A percentile compares a stretch with the other conserved stretches of the same genome.
Evolutionary conservation across 2,113 vertebrate genomes (phyloP).

Genomic region (Ranitomeya variabilis): DNA sequence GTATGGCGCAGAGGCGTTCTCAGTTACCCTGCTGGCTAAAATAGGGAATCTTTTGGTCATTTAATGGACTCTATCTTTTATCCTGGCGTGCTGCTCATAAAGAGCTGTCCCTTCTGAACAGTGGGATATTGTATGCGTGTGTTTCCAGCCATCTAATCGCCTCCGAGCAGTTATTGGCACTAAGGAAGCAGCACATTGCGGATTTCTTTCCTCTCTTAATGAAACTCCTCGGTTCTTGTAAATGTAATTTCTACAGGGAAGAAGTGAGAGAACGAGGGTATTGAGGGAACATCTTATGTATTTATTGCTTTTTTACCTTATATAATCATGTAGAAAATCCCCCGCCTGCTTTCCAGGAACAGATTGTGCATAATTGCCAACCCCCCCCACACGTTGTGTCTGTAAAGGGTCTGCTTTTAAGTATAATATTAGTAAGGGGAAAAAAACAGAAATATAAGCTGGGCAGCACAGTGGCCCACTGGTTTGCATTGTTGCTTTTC

Average conservation of each 20-base stretch:
- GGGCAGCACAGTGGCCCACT: neutral
- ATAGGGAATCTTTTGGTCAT: neutral
- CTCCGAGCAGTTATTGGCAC: neutral
- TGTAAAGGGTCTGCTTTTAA: neutral
- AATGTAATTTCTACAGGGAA: neutral
- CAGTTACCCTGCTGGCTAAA: neutral
- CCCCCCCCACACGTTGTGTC: neutral
- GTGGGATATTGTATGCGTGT: neutral
- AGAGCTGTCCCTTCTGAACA: neutral
- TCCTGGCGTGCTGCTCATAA: neutral
- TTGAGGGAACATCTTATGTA: neutral
- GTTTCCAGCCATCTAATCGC: neutral
- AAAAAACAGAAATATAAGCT: neutral
- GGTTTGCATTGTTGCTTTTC: too few species aligned
- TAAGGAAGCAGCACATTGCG: slow-evolving; percentile 16
- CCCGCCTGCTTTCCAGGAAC: slow-evolving; percentile 15
- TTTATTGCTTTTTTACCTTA: slow-evolving; percentile 21
- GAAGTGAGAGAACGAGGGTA: neutral
- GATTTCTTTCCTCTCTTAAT: neutral
- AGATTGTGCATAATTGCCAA: neutral
- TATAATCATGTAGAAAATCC: slow-evolving; percentile 33
- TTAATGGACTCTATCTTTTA: neutral
- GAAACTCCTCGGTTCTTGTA: neutral
- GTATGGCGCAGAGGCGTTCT: neutral
- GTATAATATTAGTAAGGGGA: neutral